Percentiles rank a stretch among this genome's conserved stretches.
Evolutionary conservation across 2,797 vertebrate genomes (phyloP).

Genomic region (Tympanoctomys barrerae): DNA sequence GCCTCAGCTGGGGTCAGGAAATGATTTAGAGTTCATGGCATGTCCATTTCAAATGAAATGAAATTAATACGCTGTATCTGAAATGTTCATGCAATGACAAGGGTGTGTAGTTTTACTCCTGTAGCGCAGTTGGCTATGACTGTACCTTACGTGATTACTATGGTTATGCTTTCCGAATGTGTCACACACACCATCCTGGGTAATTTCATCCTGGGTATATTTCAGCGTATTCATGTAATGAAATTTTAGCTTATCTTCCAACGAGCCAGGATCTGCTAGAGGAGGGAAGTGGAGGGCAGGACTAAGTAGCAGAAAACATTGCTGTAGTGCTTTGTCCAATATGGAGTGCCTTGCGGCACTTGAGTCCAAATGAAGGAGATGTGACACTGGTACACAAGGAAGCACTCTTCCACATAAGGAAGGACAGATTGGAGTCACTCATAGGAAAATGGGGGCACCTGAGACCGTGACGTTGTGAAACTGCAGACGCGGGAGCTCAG

Average conservation of each 20-base stretch:
- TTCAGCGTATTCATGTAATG: too few species aligned
- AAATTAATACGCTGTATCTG: neutral
- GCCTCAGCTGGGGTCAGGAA: slow-evolving; percentile 12
- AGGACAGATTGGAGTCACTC: neutral
- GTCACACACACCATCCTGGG: neutral
- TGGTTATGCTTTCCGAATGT: neutral
- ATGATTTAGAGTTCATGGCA: neutral
- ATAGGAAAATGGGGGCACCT: neutral
- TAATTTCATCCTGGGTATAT: too few species aligned
- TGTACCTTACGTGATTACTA: neutral
- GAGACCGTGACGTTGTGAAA: neutral
- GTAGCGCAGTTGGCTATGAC: neutral
- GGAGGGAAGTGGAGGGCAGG: neutral
- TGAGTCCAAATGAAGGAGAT: neutral
- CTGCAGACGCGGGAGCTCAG: neutral
- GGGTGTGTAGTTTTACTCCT: neutral
- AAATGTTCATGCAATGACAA: neutral
- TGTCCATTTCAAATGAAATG: too few species aligned
- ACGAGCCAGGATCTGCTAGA: neutral
- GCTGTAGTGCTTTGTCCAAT: neutral
- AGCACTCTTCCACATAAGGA: neutral
- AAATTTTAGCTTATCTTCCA: neutral
- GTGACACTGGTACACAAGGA: neutral
- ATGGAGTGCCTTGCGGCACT: neutral
- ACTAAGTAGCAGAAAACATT: neutral